These are phyloP conservation scores for Rhingia campestris DNA, from an alignment of 2,888 invertebrate genomes.

Conservation along the genomic window DNA sequence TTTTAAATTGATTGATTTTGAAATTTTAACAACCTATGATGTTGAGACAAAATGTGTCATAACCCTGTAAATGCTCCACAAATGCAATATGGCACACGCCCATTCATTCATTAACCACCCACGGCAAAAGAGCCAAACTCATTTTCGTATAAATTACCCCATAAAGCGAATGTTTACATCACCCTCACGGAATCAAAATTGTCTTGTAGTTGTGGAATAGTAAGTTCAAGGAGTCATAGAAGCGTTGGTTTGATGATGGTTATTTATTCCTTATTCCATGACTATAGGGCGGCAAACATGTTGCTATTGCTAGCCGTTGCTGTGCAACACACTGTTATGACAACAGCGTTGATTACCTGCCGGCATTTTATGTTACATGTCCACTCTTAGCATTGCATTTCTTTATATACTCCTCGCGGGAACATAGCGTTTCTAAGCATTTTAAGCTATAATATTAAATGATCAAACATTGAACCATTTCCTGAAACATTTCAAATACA, in stretches of 20 bases:
- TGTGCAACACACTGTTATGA: conserved; percentile 31
- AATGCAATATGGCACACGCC: conserved; percentile 26
- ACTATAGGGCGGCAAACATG: conserved; percentile 36
- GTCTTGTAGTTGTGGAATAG: not conserved
- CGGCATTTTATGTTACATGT: conserved; percentile 3
- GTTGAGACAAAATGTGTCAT: conserved; percentile 1
- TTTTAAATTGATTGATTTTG: too few relatives aligned
- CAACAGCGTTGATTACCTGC: conserved; percentile 4
- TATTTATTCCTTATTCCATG: conserved; percentile 39
- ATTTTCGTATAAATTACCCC: conserved; percentile 45
- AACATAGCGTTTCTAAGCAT: too few relatives aligned
- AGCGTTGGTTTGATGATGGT: conserved; percentile 5
- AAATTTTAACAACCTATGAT: not conserved
- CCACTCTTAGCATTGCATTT: not conserved
- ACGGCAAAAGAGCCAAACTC: conserved; percentile 29
- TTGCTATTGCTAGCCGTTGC: conserved; percentile 50
- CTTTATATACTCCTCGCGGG: too few relatives aligned
- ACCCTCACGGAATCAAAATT: conserved; percentile 46
- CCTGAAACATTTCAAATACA: too few relatives aligned
- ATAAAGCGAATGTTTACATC: conserved; percentile 54
- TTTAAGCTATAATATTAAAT: too few relatives aligned
- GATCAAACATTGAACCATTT: too few relatives aligned
- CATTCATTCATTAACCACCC: conserved; percentile 43
- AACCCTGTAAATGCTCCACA: conserved; percentile 3
- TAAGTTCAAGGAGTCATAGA: conserved; percentile 1